Conservation (phyloP, 1,140 invertebrate species). For the Steinernema feltiae region DNA sequence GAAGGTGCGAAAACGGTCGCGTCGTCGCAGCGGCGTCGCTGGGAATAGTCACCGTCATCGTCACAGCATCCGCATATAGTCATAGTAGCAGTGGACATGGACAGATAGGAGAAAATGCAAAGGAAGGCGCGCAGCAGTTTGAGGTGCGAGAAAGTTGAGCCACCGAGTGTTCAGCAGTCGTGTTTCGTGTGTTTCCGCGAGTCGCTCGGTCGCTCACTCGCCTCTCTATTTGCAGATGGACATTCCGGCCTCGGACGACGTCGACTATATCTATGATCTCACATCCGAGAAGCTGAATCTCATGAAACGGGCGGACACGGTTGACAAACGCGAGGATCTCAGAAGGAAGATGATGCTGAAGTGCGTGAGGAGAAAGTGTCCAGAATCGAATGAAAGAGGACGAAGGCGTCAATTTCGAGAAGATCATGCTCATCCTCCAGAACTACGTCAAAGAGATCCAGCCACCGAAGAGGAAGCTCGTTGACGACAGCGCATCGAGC, state of each 20-base stretch:
- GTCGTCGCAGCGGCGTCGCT: too few species aligned
- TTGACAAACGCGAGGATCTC: not conserved
- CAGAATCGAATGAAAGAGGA: not conserved
- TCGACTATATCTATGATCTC: not conserved
- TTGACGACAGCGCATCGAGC: too few species aligned
- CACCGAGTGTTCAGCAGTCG: too few species aligned
- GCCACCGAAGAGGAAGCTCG: not conserved
- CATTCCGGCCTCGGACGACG: not conserved
- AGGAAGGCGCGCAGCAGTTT: too few species aligned
- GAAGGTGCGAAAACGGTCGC: too few species aligned
- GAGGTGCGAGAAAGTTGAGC: too few species aligned
- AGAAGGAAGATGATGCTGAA: not conserved
- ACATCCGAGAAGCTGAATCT: not conserved
- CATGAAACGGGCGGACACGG: not conserved
- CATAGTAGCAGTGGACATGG: too few species aligned
- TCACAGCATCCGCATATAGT: too few species aligned
- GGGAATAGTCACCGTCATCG: too few species aligned
- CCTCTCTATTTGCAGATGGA: not conserved
- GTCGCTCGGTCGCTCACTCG: not conserved
- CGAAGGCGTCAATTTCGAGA: not conserved
- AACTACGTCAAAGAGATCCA: not conserved
- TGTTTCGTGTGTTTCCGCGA: not conserved
- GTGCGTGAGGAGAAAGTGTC: not conserved
- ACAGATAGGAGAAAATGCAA: too few species aligned
- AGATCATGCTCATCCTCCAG: not conserved